Conservation (phyloP, 2,113 vertebrate species). For the Stegostoma tigrinum region DNA sequence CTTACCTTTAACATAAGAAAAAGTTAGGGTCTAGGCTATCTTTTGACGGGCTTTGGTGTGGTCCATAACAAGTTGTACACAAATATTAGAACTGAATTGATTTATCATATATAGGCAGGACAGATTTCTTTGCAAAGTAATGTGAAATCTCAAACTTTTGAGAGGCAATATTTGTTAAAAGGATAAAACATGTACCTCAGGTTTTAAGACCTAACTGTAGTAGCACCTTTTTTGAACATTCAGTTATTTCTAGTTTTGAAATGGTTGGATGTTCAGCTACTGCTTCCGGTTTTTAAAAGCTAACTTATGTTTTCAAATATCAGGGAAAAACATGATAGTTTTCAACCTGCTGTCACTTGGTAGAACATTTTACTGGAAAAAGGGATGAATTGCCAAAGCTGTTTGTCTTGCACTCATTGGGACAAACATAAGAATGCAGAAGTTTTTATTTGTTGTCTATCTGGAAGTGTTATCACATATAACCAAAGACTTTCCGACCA, state of each 20-base stretch:
- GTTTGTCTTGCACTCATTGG: too few species aligned
- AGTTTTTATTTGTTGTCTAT: too few species aligned
- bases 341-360: not conserved
- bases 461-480: too few species aligned
- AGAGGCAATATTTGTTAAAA: not conserved
- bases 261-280: not conserved
- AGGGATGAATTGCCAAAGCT: too few species aligned
- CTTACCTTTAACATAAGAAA: too few species aligned
- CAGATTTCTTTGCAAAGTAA: not conserved
- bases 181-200: not conserved
- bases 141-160: not conserved
- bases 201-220: not conserved
- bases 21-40: too few species aligned
- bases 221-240: not conserved
- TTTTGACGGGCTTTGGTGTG: too few species aligned
- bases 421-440: too few species aligned
- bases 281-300: not conserved
- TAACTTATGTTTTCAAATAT: not conserved
- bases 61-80: not conserved
- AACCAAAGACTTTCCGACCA: too few species aligned
- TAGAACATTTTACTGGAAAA: too few species aligned
- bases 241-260: not conserved
- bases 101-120: slow-evolving; percentile 7
- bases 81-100: slow-evolving; percentile 14
- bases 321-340: not conserved